Evolutionary conservation across 2,113 vertebrate genomes (phyloP).

Genomic region (Syngnathoides biaculeatus): DNA sequence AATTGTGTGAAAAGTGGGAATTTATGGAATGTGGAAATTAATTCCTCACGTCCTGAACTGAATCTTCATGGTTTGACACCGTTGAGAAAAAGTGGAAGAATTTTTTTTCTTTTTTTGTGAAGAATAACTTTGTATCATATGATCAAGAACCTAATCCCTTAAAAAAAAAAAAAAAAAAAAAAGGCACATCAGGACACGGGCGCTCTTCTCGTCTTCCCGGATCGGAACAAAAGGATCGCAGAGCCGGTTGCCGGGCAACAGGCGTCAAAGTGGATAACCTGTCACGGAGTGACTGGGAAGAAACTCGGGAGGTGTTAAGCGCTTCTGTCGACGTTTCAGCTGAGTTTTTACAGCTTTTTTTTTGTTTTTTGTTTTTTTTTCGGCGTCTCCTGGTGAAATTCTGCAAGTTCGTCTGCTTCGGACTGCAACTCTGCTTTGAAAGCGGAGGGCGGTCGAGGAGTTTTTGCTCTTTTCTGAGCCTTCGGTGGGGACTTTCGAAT

Average conservation of each 20-base stretch:
- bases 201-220: background rate
- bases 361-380: background rate
- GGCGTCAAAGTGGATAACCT: background rate
- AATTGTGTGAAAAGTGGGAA: too few species aligned
- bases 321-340: background rate
- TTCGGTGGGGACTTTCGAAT: too few species aligned
- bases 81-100: background rate
- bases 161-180: too few species aligned
- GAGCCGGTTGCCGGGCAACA: conserved; percentile 2
- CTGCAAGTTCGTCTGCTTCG: too few species aligned
- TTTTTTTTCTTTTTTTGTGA: background rate
- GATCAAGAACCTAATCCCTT: background rate
- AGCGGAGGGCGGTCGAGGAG: too few species aligned
- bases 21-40: too few species aligned
- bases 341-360: background rate
- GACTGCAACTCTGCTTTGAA: too few species aligned
- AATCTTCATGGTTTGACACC: background rate
- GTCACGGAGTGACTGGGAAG: background rate
- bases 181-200: background rate
- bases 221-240: background rate
- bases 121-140: background rate
- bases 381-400: background rate
- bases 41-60: background rate
- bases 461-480: too few species aligned
- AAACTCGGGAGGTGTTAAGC: background rate